phyloP scores from a whole-genome alignment of 2,888 invertebrate genomes.

The Drosophila affinis region DNA sequence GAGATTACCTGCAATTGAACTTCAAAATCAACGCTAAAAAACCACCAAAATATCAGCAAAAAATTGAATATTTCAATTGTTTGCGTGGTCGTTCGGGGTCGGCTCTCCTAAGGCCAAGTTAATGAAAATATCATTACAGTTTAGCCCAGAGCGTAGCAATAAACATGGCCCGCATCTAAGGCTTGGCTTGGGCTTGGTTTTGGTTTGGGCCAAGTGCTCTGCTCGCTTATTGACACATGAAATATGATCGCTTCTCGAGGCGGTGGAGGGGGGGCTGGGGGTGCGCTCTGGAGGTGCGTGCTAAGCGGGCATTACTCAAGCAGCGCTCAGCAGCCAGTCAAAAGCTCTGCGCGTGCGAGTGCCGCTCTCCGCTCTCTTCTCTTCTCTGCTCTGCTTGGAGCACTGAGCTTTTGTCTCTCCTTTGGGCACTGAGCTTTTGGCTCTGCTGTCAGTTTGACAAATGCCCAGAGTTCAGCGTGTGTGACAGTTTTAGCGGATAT shows the following conservation, averaged over 20 bases:
- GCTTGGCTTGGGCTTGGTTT: slow-evolving; percentile 3
- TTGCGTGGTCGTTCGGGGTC: slow-evolving; percentile 66
- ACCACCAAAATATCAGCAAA: not conserved
- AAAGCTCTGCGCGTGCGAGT: slow-evolving; percentile 54
- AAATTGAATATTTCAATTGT: slow-evolving; percentile 53
- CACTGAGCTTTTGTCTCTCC: not conserved
- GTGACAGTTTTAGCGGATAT: slow-evolving; percentile 81
- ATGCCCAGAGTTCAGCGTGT: slow-evolving; percentile 70
- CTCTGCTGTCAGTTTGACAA: slow-evolving; percentile 80
- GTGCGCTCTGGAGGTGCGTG: slow-evolving; percentile 70
- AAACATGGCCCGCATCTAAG: slow-evolving; percentile 35
- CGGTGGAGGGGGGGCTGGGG: slow-evolving; percentile 50
- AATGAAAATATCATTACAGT: slow-evolving; percentile 79
- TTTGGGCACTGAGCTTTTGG: slow-evolving; percentile 20
- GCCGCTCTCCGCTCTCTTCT: slow-evolving; percentile 1
- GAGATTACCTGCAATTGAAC: slow-evolving; percentile 61
- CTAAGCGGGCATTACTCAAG: slow-evolving; percentile 72
- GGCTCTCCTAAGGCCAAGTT: slow-evolving; percentile 78
- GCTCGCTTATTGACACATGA: slow-evolving; percentile 73
- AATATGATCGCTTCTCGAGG: slow-evolving; percentile 71
- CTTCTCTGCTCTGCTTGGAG: slow-evolving; percentile 31
- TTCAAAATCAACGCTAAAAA: slow-evolving; percentile 44
- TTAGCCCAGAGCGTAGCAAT: slow-evolving; percentile 72
- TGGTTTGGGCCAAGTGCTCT: slow-evolving; percentile 35
- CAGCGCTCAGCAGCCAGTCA: slow-evolving; percentile 50